Conservation (phyloP, 2,888 invertebrate genomes). For the Nemapogon koenigi region DNA sequence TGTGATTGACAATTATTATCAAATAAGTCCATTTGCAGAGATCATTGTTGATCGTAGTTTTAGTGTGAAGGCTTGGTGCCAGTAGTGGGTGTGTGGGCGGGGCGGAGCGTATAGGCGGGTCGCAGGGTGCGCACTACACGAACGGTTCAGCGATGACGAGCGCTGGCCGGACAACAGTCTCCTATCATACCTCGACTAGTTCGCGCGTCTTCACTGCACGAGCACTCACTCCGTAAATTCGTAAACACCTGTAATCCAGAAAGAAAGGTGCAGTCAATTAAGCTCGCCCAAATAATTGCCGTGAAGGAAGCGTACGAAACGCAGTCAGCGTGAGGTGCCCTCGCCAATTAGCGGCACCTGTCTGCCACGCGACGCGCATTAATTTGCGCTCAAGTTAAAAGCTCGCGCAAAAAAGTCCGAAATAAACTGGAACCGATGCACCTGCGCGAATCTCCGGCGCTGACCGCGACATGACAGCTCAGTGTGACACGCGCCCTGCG, state of each 20-base stretch:
- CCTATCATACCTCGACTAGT: slow-evolving; percentile 26
- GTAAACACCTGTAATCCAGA: slow-evolving; percentile 29
- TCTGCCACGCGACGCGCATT: slow-evolving; percentile 48
- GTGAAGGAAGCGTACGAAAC: slow-evolving; percentile 40
- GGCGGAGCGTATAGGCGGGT: slow-evolving; percentile 19
- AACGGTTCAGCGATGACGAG: slow-evolving; percentile 40
- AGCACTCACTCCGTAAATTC: not conserved
- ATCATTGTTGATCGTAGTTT: no score
- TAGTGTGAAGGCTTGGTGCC: slow-evolving; percentile 7
- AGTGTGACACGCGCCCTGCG: not conserved
- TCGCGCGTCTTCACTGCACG: slow-evolving; percentile 29
- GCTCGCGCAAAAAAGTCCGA: slow-evolving; percentile 46
- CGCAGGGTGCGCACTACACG: slow-evolving; percentile 30
- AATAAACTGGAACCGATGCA: slow-evolving; percentile 58
- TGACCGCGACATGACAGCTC: slow-evolving; percentile 3
- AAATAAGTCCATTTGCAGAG: no score
- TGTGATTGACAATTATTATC: no score
- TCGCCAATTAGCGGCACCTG: slow-evolving; percentile 55
- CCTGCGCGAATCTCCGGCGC: slow-evolving; percentile 40
- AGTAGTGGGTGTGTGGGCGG: slow-evolving; percentile 39
- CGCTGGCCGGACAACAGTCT: slow-evolving; percentile 34
- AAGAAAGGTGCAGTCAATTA: slow-evolving; percentile 41
- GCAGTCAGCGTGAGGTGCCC: slow-evolving; percentile 39
- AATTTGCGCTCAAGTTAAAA: slow-evolving; percentile 53
- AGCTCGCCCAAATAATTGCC: slow-evolving; percentile 55